A percentile compares a stretch with the other conserved stretches of the same genome.
Evolutionary conservation across 2,113 vertebrate species (phyloP).

Genomic region (Atrichornis clamosus): DNA sequence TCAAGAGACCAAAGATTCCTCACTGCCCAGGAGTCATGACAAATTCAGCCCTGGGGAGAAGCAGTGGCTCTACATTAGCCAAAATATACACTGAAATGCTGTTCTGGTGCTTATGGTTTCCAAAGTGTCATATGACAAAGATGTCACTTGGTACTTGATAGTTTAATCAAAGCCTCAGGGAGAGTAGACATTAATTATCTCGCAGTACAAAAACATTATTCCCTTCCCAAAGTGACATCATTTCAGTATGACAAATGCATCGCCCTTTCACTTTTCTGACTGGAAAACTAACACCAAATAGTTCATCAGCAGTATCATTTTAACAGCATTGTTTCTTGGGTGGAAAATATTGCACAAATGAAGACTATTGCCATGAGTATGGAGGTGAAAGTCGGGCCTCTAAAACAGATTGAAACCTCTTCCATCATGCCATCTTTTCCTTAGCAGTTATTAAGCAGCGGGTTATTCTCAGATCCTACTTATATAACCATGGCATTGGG

Average conservation of each 20-base stretch:
- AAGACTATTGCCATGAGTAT: neutral
- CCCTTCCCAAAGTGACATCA: constrained; percentile 36
- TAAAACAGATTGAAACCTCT: neutral
- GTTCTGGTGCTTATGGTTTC: constrained; percentile 19
- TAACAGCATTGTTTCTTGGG: neutral
- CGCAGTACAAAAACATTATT: neutral
- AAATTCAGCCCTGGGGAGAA: constrained; percentile 47
- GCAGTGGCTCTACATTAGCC: neutral
- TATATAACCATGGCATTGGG: neutral
- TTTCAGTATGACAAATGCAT: constrained; percentile 18
- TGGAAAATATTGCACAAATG: neutral
- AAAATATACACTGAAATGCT: constrained; percentile 50
- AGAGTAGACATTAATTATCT: constrained; percentile 32
- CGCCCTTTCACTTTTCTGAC: constrained; percentile 12
- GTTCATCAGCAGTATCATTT: neutral
- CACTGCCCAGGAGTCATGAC: neutral
- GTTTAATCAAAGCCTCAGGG: constrained; percentile 43
- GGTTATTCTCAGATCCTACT: neutral
- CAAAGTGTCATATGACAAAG: constrained; percentile 47
- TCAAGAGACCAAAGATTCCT: constrained; percentile 34
- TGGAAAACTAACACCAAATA: neutral
- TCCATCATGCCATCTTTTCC: neutral
- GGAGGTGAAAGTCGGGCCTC: neutral
- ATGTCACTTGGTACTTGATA: constrained; percentile 52
- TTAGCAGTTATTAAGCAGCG: neutral